phyloP scores from a whole-genome alignment of 1,140 invertebrate genomes.

The Mactra quadrangularis region DNA sequence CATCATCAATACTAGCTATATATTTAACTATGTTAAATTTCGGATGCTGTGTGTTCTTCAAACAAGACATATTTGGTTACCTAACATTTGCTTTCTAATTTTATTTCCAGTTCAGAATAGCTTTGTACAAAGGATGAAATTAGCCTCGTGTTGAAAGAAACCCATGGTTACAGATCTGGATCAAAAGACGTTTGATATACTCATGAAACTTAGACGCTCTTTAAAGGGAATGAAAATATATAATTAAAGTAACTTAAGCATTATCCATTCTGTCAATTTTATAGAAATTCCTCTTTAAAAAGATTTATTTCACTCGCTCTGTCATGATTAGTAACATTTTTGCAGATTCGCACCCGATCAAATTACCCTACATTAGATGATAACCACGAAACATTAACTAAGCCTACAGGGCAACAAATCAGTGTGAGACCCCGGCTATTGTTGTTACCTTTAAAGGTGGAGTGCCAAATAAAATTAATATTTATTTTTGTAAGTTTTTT shows the following conservation, averaged over 20 bases:
- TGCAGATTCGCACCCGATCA: constrained; percentile 47
- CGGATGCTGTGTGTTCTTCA: no score
- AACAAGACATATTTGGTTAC: no score
- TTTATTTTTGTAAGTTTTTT: no score
- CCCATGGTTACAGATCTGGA: neutral
- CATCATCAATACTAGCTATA: no score
- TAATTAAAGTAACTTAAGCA: constrained; percentile 46
- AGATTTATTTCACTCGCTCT: constrained; percentile 38
- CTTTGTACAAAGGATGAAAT: neutral
- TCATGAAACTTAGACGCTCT: constrained; percentile 41
- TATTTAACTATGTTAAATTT: no score
- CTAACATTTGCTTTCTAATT: no score
- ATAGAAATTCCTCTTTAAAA: constrained; percentile 35
- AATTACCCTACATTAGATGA: constrained; percentile 44
- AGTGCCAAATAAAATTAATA: no score
- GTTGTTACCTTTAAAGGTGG: no score
- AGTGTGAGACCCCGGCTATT: neutral
- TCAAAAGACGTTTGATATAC: constrained; percentile 24
- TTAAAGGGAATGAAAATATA: constrained; percentile 43
- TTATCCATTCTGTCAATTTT: constrained; percentile 30
- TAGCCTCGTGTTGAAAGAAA: constrained; percentile 26
- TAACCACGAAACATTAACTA: constrained; percentile 36
- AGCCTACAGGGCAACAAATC: neutral
- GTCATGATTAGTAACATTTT: constrained; percentile 58
- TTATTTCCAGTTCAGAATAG: no score